phyloP scores from a whole-genome alignment of 2,797 vertebrate species.

The Amazona finschi region DNA sequence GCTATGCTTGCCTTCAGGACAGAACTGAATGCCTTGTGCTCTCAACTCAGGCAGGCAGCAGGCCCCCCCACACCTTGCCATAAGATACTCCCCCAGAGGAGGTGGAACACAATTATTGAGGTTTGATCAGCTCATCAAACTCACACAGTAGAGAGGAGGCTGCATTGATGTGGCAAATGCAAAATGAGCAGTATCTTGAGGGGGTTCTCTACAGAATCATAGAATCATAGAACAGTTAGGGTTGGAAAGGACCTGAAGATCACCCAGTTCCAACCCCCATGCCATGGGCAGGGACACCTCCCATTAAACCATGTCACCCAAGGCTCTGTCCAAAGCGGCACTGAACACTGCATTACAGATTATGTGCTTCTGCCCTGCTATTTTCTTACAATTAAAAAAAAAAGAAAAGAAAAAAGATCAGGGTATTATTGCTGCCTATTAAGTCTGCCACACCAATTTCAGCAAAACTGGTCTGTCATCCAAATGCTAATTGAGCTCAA shows the following conservation, averaged over 20 bases:
- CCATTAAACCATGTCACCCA: too few species aligned
- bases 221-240: too few species aligned
- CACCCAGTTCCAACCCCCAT: too few species aligned
- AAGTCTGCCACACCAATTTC: background rate
- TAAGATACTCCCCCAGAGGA: background rate
- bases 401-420: background rate
- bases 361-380: background rate
- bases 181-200: background rate
- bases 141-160: background rate
- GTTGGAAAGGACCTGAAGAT: too few species aligned
- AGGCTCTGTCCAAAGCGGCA: too few species aligned
- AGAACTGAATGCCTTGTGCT: background rate
- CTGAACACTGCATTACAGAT: background rate
- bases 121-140: background rate
- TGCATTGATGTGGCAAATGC: background rate
- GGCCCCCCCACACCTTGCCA: background rate
- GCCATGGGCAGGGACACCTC: too few species aligned
- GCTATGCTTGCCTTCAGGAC: background rate
- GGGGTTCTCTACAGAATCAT: background rate
- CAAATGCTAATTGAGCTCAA: conserved; percentile 43
- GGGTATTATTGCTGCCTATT: background rate
- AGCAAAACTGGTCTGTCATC: conserved; percentile 33
- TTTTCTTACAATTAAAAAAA: background rate
- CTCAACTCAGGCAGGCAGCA: background rate
- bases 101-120: background rate